Percentiles rank a stretch among this genome's conserved stretches.
phyloP scores from a whole-genome alignment of 2,113 vertebrate genomes.

The Clinocottus analis region DNA sequence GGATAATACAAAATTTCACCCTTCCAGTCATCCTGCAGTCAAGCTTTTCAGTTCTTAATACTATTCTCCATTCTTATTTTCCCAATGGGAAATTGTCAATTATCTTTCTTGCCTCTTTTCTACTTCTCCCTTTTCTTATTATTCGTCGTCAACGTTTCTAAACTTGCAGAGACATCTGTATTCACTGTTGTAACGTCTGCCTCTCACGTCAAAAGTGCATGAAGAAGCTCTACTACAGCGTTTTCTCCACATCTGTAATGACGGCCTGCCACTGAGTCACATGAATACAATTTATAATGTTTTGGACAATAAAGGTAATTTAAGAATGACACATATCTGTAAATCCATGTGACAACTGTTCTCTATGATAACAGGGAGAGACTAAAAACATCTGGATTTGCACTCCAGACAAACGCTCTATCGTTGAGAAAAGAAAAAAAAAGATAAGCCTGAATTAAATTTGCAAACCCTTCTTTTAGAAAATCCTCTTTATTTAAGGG shows the following conservation, averaged over 20 bases:
- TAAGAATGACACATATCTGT: conserved; percentile 25
- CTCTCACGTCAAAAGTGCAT: conserved; percentile 7
- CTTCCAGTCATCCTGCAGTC: conserved; percentile 29
- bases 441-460: conserved; percentile 53
- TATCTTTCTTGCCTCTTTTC: conserved; percentile 28
- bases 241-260: conserved; percentile 2
- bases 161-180: conserved; percentile 15
- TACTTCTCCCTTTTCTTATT: conserved; percentile 1
- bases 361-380: conserved; percentile 8
- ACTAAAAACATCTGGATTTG: conserved; percentile 22
- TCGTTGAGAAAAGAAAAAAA: conserved; percentile 36
- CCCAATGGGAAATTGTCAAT: conserved; percentile 31
- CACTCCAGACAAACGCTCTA: conserved; percentile 35
- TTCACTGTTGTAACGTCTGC: conserved; percentile 11
- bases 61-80: conserved; percentile 7
- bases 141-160: conserved; percentile 5
- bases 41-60: conserved; percentile 24
- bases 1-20: conserved; percentile 51
- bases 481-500: conserved; percentile 62
- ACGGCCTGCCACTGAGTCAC: conserved; percentile 15
- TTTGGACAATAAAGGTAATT: conserved; percentile 17
- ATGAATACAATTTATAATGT: conserved; percentile 3
- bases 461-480: conserved; percentile 43
- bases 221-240: neutral
- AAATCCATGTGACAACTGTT: conserved; percentile 30